Conservation (phyloP, 1,140 invertebrate genomes). For the Trachymyrmex cornetzi region DNA sequence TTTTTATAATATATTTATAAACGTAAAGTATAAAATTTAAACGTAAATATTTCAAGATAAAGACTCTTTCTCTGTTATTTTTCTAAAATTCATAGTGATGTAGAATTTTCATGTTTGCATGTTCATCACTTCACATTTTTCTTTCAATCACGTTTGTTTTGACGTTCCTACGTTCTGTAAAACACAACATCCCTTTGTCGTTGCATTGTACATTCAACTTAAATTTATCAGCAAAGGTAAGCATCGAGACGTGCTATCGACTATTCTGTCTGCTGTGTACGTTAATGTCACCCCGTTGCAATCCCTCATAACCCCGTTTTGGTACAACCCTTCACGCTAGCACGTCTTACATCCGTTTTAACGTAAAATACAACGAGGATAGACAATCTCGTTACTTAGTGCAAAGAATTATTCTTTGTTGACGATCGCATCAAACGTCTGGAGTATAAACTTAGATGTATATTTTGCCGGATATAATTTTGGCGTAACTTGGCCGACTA, state of each 20-base stretch:
- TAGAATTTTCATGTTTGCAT: background rate
- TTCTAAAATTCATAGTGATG: background rate
- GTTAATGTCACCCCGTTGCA: constrained; percentile 39
- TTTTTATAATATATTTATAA: too few relatives aligned
- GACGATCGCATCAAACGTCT: constrained; percentile 48
- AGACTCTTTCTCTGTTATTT: background rate
- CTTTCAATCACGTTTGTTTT: background rate
- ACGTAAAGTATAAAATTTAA: too few relatives aligned
- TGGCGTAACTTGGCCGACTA: constrained; percentile 6
- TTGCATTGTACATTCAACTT: constrained; percentile 44
- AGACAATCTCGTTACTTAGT: constrained; percentile 57
- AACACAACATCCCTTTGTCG: constrained; percentile 16
- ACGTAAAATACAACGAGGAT: constrained; percentile 42
- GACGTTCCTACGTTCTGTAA: constrained; percentile 1
- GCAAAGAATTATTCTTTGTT: constrained; percentile 53
- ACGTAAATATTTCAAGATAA: too few relatives aligned
- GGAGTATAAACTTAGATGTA: constrained; percentile 24
- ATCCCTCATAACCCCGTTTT: constrained; percentile 29
- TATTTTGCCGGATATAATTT: constrained; percentile 51
- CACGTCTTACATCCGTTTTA: constrained; percentile 44
- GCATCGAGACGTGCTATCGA: constrained; percentile 45
- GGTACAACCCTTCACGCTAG: background rate
- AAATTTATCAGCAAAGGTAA: constrained; percentile 58
- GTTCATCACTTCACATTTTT: background rate
- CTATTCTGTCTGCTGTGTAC: constrained; percentile 4